A percentile compares a stretch with the other conserved stretches of the same genome.
Evolutionary conservation across 2,888 invertebrate species (phyloP).

Genomic region (Macrosoma leucophasiata): DNA sequence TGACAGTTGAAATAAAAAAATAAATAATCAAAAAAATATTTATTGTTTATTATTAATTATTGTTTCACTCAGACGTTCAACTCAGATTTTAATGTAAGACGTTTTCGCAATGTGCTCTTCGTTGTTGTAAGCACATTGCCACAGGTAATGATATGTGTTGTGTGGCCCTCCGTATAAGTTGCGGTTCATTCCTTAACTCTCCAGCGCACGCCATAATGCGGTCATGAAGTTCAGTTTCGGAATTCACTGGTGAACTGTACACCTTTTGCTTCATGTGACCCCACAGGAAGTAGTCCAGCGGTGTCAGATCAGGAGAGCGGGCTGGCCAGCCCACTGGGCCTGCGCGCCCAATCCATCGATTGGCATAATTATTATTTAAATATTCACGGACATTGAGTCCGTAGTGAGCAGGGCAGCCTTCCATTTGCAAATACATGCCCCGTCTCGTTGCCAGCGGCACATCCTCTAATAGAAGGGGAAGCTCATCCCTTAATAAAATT

Average conservation of each 20-base stretch:
- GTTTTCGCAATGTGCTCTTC: too few species aligned
- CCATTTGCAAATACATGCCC: constrained; percentile 1
- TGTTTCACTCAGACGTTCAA: too few species aligned
- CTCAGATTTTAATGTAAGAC: too few species aligned
- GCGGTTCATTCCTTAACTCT: neutral
- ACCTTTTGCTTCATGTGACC: constrained; percentile 20
- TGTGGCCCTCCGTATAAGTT: too few species aligned
- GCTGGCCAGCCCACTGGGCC: constrained; percentile 22
- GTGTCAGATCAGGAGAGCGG: constrained; percentile 23
- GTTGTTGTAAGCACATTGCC: too few species aligned
- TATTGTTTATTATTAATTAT: neutral
- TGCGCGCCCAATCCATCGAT: constrained; percentile 18
- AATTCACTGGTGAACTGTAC: constrained; percentile 4
- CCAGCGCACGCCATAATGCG: neutral
- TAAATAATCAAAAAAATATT: too few species aligned
- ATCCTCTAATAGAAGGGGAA: too few species aligned
- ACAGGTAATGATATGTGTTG: neutral
- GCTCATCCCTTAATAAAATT: too few species aligned
- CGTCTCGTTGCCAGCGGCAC: neutral
- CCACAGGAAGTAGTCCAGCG: constrained; percentile 22
- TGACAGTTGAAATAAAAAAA: too few species aligned
- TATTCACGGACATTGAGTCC: constrained; percentile 8
- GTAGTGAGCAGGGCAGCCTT: constrained; percentile 3
- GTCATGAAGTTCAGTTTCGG: neutral
- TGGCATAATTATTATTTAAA: constrained; percentile 16